phyloP scores from a whole-genome alignment of 1,140 invertebrate species.

The Drosophila mojavensis region DNA sequence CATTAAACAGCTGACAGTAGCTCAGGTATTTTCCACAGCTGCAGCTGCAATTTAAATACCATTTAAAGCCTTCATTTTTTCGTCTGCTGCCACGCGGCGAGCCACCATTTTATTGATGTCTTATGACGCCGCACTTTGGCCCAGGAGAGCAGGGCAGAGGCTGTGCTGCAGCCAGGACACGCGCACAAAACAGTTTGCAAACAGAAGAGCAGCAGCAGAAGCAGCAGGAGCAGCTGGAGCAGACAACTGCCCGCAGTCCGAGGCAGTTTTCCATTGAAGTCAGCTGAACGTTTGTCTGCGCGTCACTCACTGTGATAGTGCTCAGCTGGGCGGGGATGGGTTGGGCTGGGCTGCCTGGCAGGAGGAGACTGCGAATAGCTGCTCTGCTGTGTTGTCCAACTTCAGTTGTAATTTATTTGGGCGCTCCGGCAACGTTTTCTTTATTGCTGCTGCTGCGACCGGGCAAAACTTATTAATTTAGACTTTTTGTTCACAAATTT shows the following conservation, averaged over 20 bases:
- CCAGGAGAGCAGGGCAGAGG: not conserved
- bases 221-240: not conserved
- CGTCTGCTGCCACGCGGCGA: conserved; percentile 27
- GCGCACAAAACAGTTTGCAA: conserved; percentile 45
- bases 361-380: conserved; percentile 7
- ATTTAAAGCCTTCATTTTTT: conserved; percentile 40
- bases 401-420: conserved; percentile 51
- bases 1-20: not conserved
- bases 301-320: conserved; percentile 35
- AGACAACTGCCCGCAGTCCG: conserved; percentile 37
- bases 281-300: conserved; percentile 29
- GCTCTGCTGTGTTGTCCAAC: conserved; percentile 33
- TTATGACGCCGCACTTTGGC: conserved; percentile 61
- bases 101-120: conserved; percentile 70
- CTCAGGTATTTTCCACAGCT: conserved; percentile 2
- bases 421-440: conserved; percentile 51
- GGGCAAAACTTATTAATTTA: conserved; percentile 78
- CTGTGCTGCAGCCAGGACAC: conserved; percentile 13
- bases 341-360: no score
- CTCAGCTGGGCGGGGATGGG: not conserved
- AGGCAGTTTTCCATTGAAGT: conserved; percentile 37
- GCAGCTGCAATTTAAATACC: conserved; percentile 34
- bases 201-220: conserved; percentile 20
- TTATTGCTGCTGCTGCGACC: conserved; percentile 58
- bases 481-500: conserved; percentile 79